These are phyloP conservation scores for Rhea americana DNA, from an alignment of 2,113 vertebrate genomes.

Conservation along the genomic window DNA sequence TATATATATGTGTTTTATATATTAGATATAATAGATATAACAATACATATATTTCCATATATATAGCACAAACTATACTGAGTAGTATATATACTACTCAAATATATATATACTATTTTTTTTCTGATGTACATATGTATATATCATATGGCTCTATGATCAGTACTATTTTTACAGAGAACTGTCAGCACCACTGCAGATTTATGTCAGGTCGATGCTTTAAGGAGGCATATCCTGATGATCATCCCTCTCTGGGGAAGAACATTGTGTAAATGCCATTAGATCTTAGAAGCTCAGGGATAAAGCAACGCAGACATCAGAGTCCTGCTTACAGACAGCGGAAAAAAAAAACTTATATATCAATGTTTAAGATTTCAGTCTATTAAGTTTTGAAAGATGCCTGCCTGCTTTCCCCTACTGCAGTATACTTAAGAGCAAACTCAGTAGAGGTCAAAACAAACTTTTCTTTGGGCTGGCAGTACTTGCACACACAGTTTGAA, in stretches of 20 bases:
- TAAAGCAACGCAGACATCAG: neutral
- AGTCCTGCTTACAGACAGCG: accelerated
- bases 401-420: neutral
- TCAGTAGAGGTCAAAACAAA: neutral
- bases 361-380: neutral
- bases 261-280: neutral
- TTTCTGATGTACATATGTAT: no score
- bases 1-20: no score
- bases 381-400: neutral
- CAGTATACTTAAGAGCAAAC: neutral
- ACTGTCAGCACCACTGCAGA: neutral
- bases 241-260: neutral
- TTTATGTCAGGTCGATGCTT: neutral
- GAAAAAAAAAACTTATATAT: neutral
- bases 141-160: neutral
- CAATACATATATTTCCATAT: no score
- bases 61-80: no score
- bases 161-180: neutral
- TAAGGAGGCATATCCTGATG: neutral
- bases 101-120: no score
- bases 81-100: no score
- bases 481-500: neutral
- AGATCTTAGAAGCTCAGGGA: neutral
- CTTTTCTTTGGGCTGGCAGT: neutral
- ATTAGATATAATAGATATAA: no score